A percentile compares a stretch with the other conserved stretches of the same genome.
phyloP scores from a whole-genome alignment of 2,888 invertebrate genomes.

The Calameuta pallipes region DNA sequence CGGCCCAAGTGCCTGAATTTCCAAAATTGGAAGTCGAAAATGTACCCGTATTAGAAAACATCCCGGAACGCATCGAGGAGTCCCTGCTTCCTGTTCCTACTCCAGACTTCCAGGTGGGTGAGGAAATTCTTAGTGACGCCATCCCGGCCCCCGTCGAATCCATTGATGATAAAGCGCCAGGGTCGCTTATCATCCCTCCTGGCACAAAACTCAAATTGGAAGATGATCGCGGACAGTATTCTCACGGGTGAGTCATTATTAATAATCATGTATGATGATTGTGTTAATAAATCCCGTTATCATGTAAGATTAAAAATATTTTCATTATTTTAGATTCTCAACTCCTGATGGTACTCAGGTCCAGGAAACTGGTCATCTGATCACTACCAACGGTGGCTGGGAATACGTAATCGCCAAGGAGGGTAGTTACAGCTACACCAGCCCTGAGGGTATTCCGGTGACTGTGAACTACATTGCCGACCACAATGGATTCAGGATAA shows the following conservation, averaged over 20 bases:
- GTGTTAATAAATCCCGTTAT: background rate
- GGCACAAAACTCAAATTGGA: slow-evolving; percentile 21
- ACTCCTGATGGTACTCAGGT: slow-evolving; percentile 45
- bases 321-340: slow-evolving; percentile 27
- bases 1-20: background rate
- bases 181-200: slow-evolving; percentile 12
- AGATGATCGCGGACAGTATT: slow-evolving; percentile 27
- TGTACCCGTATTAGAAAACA: background rate
- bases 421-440: slow-evolving; percentile 51
- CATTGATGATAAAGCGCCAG: background rate
- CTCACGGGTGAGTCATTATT: slow-evolving; percentile 26
- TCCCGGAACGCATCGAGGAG: background rate
- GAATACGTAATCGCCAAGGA: slow-evolving; percentile 53
- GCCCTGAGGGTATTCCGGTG: slow-evolving; percentile 50
- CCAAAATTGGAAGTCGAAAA: slow-evolving; percentile 8
- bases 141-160: background rate
- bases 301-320: background rate
- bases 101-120: background rate
- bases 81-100: background rate
- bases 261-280: background rate
- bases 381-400: slow-evolving; percentile 53
- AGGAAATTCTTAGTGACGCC: background rate
- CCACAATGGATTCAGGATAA: slow-evolving; percentile 49
- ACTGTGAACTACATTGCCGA: slow-evolving; percentile 52
- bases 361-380: slow-evolving; percentile 47